Base-by-base conservation (phyloP, 2,888 invertebrate genomes). In the Chrysomela aeneicollis region DNA sequence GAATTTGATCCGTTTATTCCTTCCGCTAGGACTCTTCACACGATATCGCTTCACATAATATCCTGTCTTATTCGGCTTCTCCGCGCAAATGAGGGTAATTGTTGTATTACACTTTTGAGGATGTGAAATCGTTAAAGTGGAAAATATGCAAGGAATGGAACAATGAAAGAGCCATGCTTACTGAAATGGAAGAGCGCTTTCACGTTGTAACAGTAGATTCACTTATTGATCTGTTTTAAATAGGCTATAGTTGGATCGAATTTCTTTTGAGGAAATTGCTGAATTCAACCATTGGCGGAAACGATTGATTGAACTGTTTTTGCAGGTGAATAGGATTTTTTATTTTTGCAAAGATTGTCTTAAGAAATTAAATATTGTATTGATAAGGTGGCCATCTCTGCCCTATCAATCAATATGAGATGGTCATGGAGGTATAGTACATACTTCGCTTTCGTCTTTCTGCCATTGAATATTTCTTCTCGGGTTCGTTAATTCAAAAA, bases 1-100 rank as follows among this genome's bases (percentile, higher is more conserved):
- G 69, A 73, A 73, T 71, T 71, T 69, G 67, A 67, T 67, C 58
- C 35, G 49, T 32, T 51, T 5, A 5, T 72, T 71, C 73, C 72
- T 73, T 74, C 74, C 73, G 74, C 68, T 73, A 66, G 64, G 61
- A 46, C 67, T 63, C 67, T 73, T 76, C 76, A 72, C 76, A 76
- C 76, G 76, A 73, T 76, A 74, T 76, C 71, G 68, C 68, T 73
- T 73, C 74, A 73, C 73, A 70, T 71, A 72, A 74, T 74, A 74
- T 76, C 76, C 76, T 74, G 74, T 64, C 67, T 68, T 70, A 59
- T 64, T 65, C 68, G 73, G 74, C 74, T 74, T 74, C 74, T 66
- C 63, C 60, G 52, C 60, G 67, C 62, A 69, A 70, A 67, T 67
- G 64, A 61, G 63, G 66, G 63, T 72, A 73, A 71, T 73, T 72